Conservation (phyloP, 2,888 invertebrate genomes). For the Leptinotarsa tumamoca region DNA sequence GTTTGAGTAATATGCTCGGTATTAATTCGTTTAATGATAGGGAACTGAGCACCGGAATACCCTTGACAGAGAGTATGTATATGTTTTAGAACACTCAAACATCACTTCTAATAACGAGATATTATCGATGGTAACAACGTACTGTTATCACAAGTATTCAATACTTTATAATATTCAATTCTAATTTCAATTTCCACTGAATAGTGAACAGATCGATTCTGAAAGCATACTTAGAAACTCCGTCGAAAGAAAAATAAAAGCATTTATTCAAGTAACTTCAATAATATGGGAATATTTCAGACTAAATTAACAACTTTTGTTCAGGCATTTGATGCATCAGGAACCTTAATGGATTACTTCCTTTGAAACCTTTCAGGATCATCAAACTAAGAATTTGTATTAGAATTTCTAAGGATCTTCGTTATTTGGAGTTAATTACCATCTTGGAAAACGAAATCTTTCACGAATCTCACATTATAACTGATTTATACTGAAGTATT, state of each 20-base stretch:
- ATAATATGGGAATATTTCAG: neutral
- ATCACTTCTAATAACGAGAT: no score
- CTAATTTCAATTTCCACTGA: no score
- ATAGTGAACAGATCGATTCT: no score
- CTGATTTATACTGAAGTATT: neutral
- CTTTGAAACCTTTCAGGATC: neutral
- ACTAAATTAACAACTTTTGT: neutral
- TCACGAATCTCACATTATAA: neutral
- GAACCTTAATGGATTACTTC: neutral
- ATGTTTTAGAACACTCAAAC: no score
- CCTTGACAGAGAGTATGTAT: neutral
- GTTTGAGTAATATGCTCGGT: slow-evolving; percentile 6
- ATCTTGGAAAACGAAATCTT: neutral
- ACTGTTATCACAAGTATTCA: no score
- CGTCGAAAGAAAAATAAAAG: no score
- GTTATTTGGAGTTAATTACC: neutral
- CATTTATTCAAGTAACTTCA: neutral
- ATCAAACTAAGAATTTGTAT: neutral
- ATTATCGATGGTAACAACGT: no score
- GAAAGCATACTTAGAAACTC: no score
- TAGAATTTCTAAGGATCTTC: neutral
- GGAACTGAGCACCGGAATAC: no score
- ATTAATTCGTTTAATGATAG: neutral
- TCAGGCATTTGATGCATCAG: neutral
- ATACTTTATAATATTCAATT: no score